Evolutionary conservation across 2,797 vertebrate species (phyloP), one percentile per base, ranked within the genome.

Genomic region (Labroides dimidiatus): DNA sequence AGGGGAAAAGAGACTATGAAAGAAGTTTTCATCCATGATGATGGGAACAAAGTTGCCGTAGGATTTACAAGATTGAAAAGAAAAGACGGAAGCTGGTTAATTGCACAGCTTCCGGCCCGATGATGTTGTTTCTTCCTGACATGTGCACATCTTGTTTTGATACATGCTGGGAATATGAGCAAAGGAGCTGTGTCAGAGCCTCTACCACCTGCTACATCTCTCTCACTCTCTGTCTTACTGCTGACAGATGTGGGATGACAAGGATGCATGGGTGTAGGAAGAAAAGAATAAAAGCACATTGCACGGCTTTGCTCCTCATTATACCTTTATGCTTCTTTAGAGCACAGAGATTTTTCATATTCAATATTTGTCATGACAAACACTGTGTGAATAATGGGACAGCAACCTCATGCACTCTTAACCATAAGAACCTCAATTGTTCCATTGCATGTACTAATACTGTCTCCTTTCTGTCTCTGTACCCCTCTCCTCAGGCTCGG

Each of bases 401-500:
- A 50, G 4, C 47, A 7, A 53, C 36, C 6, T 47, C 16, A 33
- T 30, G 15, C 12, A 49, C 6, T 48, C 56, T 11, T 45, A 51
- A 43, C 37, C 24, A 59, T 14, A 43, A 52, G 23, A 64, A 47
- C 6, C 30, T 51, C 27, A 43, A 67, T 13, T 62, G 43, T 68
- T 53, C 21, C 45, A 78, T 48, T 51, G 63, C 82, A 76, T 69
- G 71, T 62, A 81, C 80, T 90, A 80, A 89, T 53, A 45, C 54
- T 30, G 53, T 73, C n/a, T 11, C 74, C 52, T 78, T 48, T 72
- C 0, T 78, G 49, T 86, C n/a, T 80, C 63, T 33, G 30, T 33
- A 5, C 73, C 51, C 85, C 21, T 82, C 64, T 82, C 76, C 56
- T 71, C 92, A 99, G 97, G 96, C 91, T 93, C 95, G 30, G 94